These are phyloP conservation scores for Danaus chrysippus DNA, from an alignment of 2,888 invertebrate species.

Conservation along the genomic window DNA sequence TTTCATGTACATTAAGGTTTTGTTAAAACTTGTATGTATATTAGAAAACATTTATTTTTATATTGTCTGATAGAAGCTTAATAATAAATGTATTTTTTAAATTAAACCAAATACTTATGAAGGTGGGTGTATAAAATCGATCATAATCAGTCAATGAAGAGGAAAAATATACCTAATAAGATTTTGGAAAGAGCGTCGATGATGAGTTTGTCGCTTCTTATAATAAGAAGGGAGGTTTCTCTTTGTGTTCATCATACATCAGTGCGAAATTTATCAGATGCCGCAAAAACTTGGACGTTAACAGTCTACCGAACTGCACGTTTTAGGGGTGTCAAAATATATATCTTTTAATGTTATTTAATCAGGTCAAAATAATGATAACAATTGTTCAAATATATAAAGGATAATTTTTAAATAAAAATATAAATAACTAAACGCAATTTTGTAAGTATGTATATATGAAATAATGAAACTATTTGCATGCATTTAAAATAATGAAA, in stretches of 20 bases:
- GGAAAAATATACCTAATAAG: slow-evolving; percentile 27
- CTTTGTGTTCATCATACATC: slow-evolving; percentile 51
- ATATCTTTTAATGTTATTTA: no score
- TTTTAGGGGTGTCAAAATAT: slow-evolving; percentile 25
- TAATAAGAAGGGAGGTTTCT: slow-evolving; percentile 46
- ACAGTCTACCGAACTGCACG: slow-evolving; percentile 36
- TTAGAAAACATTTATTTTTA: no score
- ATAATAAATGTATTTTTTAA: no score
- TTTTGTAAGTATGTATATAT: no score
- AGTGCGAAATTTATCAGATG: slow-evolving; percentile 59
- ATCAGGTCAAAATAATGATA: no score
- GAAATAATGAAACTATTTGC: no score
- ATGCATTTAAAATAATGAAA: no score
- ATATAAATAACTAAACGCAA: no score
- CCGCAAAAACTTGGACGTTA: slow-evolving; percentile 49
- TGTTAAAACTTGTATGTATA: no score
- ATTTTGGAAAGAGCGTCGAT: slow-evolving; percentile 27
- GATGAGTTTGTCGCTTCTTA: slow-evolving; percentile 37
- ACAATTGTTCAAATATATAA: no score
- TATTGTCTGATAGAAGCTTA: no score
- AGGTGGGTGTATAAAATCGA: slow-evolving; percentile 22
- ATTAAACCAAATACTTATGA: neutral
- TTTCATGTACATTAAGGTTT: slow-evolving; percentile 3
- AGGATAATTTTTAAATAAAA: no score
- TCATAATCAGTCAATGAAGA: slow-evolving; percentile 25